A percentile compares a stretch with the other conserved stretches of the same genome.
These are phyloP conservation scores for Tuberolachnus salignus DNA, from an alignment of 2,888 invertebrate species.

Conservation along the genomic window DNA sequence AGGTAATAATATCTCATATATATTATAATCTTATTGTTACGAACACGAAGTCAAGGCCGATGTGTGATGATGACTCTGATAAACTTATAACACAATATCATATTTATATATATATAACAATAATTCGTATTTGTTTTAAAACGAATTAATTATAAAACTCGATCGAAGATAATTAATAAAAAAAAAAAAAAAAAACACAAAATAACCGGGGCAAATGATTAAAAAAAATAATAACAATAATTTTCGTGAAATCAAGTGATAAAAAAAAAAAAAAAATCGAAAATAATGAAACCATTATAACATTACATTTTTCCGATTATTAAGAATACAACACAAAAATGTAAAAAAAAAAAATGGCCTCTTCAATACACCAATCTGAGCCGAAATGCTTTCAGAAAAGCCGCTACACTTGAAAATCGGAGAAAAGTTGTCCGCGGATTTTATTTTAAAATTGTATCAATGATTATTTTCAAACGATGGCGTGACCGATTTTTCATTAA, in stretches of 20 bases:
- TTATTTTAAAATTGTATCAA: not conserved
- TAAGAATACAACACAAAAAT: too few relatives aligned
- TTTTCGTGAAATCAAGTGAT: not conserved
- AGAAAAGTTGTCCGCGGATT: too few relatives aligned
- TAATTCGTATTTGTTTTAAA: slow-evolving; percentile 1
- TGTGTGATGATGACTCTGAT: not conserved
- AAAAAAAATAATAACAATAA: not conserved
- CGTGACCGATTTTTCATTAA: not conserved
- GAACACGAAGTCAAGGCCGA: slow-evolving; percentile 18
- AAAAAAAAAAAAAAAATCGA: too few relatives aligned
- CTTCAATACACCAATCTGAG: too few relatives aligned
- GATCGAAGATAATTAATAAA: not conserved
- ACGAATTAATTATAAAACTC: not conserved
- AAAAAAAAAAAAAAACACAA: not conserved
- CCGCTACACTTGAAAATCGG: too few relatives aligned
- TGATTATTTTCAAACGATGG: not conserved
- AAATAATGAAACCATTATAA: too few relatives aligned
- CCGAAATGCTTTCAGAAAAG: too few relatives aligned
- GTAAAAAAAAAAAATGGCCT: too few relatives aligned
- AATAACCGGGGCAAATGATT: not conserved
- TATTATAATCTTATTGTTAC: slow-evolving; percentile 8
- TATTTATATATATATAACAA: not conserved
- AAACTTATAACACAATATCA: not conserved
- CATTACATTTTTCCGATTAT: too few relatives aligned
- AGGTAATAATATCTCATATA: too few relatives aligned